Evolutionary conservation across 2,888 invertebrate species (phyloP), one percentile per base, ranked within the genome.

Genomic region (Synanthedon andrenaeformis): DNA sequence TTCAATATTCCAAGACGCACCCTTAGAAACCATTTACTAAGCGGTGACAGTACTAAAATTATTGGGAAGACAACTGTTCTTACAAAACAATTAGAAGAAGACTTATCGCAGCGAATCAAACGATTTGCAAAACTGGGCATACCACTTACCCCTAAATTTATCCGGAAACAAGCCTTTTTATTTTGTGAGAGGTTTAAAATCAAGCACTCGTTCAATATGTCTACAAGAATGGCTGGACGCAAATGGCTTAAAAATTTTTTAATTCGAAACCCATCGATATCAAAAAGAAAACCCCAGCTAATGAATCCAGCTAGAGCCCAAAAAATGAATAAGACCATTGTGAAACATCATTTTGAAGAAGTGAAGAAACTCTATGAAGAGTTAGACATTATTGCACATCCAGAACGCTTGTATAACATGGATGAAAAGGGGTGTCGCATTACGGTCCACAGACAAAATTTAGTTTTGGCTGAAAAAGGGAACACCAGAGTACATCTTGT

Each of bases 81-180:
- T 17, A 17, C 17, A 41, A 48, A 48, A 48, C 48, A 48, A n/a
- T 48, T 48, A 48, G 48, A 48, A 48, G 48, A 48, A 59, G 63
- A 64, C 35, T 61, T 64, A 58, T 57, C 58, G 51, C 58, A 62
- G 59, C 57, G 61, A 61, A 63, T 64, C 50, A 62, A 58, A 61
- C 55, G 65, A 51, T 63, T 64, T 61, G 61, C 62, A 55, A 59
- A 62, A 58, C 49, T 62, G 54, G 62, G 61, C 58, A 4, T 65
- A 56, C 63, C 64, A 57, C 61, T 63, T 56, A 63, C 62, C 1
- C 61, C 63, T 51, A 62, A 58, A 61, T 62, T 62, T 56, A 62
- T 63, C 10, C 51, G 57, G 52, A 58, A 57, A 57, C 58, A 58
- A 41, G 49, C 55, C 41, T 56, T 54, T 52, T 49, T 49, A 49